phyloP scores from a whole-genome alignment of 2,888 invertebrate species.

The Carpatolechia fugitivella region DNA sequence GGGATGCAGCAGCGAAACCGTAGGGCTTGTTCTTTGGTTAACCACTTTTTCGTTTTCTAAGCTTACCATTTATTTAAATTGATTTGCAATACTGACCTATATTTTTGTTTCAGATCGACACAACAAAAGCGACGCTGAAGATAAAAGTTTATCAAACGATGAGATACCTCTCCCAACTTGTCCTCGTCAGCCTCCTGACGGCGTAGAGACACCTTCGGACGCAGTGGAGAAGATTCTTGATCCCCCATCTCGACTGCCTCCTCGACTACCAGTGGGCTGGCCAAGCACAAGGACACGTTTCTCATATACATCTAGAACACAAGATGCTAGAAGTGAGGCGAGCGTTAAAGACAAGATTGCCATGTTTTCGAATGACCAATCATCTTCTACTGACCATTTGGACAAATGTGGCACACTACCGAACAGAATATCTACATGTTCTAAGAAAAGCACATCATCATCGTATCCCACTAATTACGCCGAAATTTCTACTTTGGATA shows the following conservation, averaged over 20 bases:
- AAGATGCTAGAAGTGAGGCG: conserved; percentile 88
- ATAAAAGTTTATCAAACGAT: conserved; percentile 72
- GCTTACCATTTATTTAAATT: neutral
- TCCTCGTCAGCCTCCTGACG: conserved; percentile 89
- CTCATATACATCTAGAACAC: conserved; percentile 78
- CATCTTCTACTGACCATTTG: conserved; percentile 58
- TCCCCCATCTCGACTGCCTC: conserved; percentile 58
- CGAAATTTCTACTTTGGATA: conserved; percentile 61
- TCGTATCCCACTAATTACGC: conserved; percentile 53
- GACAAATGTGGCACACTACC: conserved; percentile 70
- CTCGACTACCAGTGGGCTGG: conserved; percentile 53
- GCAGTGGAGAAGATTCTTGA: conserved; percentile 79
- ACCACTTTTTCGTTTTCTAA: conserved; percentile 1
- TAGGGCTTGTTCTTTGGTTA: conserved; percentile 8
- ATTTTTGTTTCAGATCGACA: conserved; percentile 56
- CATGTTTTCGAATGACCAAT: conserved; percentile 85
- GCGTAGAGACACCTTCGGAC: conserved; percentile 88
- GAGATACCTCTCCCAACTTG: conserved; percentile 77
- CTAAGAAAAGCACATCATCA: conserved; percentile 50
- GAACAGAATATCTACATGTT: conserved; percentile 43
- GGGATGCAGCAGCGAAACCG: conserved; percentile 9
- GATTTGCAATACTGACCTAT: neutral
- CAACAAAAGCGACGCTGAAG: conserved; percentile 69
- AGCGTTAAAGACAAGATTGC: conserved; percentile 93
- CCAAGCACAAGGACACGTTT: conserved; percentile 53